These are phyloP conservation scores for Irena cyanogastra DNA, from an alignment of 2,113 vertebrate species.

Conservation along the genomic window DNA sequence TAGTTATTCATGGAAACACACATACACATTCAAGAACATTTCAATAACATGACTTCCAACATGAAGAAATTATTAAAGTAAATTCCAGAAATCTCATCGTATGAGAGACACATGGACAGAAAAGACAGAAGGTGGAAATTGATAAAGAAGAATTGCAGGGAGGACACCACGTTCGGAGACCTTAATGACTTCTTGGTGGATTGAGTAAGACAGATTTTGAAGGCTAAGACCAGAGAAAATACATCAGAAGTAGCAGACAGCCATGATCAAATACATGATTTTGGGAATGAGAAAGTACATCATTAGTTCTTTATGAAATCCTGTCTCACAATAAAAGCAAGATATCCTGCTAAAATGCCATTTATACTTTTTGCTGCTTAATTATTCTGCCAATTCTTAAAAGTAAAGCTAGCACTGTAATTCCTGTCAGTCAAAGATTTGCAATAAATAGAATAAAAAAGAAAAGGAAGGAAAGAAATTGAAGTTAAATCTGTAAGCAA, in stretches of 20 bases:
- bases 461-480: neutral
- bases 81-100: neutral
- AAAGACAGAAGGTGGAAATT: neutral
- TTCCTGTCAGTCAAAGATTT: neutral
- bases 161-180: accelerated
- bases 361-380: neutral
- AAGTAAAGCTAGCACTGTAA: neutral
- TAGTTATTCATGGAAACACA: neutral
- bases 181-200: neutral
- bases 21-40: neutral
- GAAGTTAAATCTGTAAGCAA: neutral
- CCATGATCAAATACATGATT: neutral
- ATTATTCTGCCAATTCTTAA: neutral
- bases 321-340: neutral
- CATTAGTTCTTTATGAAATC: neutral
- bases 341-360: neutral
- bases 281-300: neutral
- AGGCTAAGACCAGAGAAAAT: neutral
- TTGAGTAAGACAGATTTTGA: neutral
- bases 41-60: neutral
- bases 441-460: neutral
- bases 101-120: neutral
- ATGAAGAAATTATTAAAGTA: neutral
- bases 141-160: neutral
- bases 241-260: neutral